Evolutionary conservation across 2,888 invertebrate species (phyloP).

Genomic region (Sphinx pinastri): DNA sequence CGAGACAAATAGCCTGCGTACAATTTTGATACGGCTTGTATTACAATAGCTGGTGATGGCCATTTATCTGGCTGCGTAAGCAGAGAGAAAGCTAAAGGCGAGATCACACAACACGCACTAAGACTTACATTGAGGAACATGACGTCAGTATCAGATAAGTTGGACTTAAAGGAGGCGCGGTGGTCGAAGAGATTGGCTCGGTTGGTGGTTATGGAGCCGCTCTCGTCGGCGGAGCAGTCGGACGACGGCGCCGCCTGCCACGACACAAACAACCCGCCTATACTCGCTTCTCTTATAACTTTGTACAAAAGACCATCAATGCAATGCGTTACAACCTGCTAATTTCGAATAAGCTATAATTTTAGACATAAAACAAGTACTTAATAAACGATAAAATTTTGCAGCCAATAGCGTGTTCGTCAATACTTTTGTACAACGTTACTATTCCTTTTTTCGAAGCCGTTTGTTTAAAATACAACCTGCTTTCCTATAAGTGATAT

Average conservation of each 20-base stretch:
- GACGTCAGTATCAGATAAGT: conserved; percentile 97
- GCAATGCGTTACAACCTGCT: background rate
- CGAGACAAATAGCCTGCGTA: conserved; percentile 44
- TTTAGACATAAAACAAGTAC: background rate
- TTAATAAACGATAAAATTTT: background rate
- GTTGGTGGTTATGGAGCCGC: conserved; percentile 92
- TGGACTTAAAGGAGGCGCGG: conserved; percentile 92
- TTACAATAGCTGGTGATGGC: conserved; percentile 36
- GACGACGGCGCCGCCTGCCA: conserved; percentile 87
- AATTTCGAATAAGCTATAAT: background rate
- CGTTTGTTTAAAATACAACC: background rate
- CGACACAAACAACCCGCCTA: conserved; percentile 55
- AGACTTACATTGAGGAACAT: conserved; percentile 93
- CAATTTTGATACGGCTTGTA: conserved; percentile 28
- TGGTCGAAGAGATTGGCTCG: conserved; percentile 89
- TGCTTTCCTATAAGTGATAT: background rate
- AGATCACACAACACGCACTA: conserved; percentile 57
- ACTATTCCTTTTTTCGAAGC: conserved; percentile 11
- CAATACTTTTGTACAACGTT: conserved; percentile 27
- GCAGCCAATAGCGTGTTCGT: background rate
- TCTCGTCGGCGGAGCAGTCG: conserved; percentile 85
- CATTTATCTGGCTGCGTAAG: conserved; percentile 48
- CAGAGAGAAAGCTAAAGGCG: conserved; percentile 45
- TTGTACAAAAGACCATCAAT: conserved; percentile 28
- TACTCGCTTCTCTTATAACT: conserved; percentile 37